Conservation (phyloP, 1,140 invertebrate genomes). For the Pseudomyrmex pallidus region DNA sequence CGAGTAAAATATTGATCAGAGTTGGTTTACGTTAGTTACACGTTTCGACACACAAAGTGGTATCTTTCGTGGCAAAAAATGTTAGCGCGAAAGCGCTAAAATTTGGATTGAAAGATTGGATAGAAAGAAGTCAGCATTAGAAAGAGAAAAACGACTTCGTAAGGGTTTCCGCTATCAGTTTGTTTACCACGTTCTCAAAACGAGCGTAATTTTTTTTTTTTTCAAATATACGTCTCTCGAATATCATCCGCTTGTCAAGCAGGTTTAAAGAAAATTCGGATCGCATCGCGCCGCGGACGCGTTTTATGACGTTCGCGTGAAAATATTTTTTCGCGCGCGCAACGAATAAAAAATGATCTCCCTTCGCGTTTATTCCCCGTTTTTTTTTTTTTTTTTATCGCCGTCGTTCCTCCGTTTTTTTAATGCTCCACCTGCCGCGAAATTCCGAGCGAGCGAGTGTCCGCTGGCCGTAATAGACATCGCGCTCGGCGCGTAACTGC, state of each 20-base stretch:
- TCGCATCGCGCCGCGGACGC: constrained; percentile 6
- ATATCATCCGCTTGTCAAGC: not conserved
- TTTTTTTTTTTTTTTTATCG: not conserved
- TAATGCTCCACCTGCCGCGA: constrained; percentile 45
- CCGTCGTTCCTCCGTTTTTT: constrained; percentile 2
- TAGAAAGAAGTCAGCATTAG: not conserved
- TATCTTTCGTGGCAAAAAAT: constrained; percentile 29
- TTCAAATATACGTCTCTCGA: not conserved
- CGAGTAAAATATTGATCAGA: constrained; percentile 52
- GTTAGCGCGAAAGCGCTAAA: not conserved
- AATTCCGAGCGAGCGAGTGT: constrained; percentile 55
- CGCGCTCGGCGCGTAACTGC: constrained; percentile 21
- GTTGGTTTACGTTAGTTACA: constrained; percentile 53
- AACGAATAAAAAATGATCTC: constrained; percentile 52
- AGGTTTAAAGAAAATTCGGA: not conserved
- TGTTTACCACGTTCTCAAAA: not conserved
- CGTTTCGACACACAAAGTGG: constrained; percentile 20
- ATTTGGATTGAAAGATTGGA: constrained; percentile 28
- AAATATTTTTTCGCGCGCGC: constrained; percentile 39
- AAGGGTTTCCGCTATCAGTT: constrained; percentile 28
- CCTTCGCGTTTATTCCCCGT: not conserved
- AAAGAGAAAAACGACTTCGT: constrained; percentile 27
- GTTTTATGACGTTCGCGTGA: constrained; percentile 51
- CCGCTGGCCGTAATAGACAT: constrained; percentile 55
- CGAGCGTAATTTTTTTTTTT: not conserved